Percentiles rank a stretch among this genome's conserved stretches.
Evolutionary conservation across 2,113 vertebrate species (phyloP).

Genomic region (Zapornia atra): DNA sequence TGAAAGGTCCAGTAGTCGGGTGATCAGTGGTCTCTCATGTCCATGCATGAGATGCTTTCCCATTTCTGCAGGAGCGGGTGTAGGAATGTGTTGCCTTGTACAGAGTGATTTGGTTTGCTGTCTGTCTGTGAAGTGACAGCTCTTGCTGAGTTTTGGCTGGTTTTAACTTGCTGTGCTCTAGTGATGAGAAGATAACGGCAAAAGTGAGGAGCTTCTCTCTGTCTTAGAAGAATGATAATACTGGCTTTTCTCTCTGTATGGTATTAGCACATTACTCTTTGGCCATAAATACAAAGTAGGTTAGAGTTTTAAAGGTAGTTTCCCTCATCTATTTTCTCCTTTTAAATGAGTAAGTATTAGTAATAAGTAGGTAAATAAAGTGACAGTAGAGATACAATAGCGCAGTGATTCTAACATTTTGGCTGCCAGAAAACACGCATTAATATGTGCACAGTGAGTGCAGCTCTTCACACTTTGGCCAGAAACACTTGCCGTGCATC

Average conservation of each 20-base stretch:
- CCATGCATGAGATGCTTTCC: background rate
- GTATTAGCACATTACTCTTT: background rate
- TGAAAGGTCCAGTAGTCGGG: background rate
- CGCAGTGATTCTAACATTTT: background rate
- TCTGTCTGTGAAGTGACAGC: background rate
- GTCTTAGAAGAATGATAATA: background rate
- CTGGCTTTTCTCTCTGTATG: background rate
- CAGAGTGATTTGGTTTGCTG: background rate
- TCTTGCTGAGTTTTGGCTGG: background rate
- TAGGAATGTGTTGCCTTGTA: background rate
- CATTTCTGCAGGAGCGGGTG: background rate
- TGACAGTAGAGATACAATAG: background rate
- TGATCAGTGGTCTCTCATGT: background rate
- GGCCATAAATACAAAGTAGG: background rate
- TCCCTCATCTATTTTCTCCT: background rate
- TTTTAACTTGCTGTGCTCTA: background rate
- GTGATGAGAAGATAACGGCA: background rate
- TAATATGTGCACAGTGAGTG: background rate
- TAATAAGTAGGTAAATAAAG: background rate
- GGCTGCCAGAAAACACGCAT: background rate
- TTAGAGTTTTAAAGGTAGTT: background rate
- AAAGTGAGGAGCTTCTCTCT: background rate
- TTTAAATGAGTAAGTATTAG: background rate
- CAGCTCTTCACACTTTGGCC: background rate
- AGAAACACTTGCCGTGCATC: background rate